Evolutionary conservation across 2,113 vertebrate species (phyloP).

Genomic region (Hydrolagus affinis): DNA sequence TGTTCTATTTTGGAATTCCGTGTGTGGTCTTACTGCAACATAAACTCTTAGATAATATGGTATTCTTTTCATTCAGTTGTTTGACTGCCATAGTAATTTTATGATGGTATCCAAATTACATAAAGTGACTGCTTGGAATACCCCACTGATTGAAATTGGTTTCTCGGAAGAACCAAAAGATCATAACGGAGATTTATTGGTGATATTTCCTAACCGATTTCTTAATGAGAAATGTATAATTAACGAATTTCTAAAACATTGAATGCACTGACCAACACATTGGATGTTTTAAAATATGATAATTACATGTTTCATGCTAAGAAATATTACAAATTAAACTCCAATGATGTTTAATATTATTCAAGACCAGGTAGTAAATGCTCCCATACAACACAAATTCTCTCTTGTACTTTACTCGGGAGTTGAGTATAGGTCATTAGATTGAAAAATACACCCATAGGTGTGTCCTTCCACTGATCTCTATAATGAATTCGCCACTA

Average conservation of each 20-base stretch:
- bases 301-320: too few species aligned
- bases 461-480: constrained; percentile 12
- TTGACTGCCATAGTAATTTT: neutral
- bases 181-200: too few species aligned
- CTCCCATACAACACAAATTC: too few species aligned
- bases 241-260: too few species aligned
- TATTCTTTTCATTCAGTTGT: neutral
- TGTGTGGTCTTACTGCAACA: neutral
- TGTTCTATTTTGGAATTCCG: neutral
- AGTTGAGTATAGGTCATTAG: neutral
- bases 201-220: too few species aligned
- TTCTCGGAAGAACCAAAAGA: neutral
- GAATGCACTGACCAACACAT: too few species aligned
- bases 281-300: too few species aligned
- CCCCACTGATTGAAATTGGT: neutral
- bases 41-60: neutral
- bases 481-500: neutral
- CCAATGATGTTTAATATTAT: too few species aligned
- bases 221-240: too few species aligned
- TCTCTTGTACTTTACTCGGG: neutral
- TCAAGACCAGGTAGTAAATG: constrained; percentile 52
- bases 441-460: constrained; percentile 15
- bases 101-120: neutral
- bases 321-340: too few species aligned
- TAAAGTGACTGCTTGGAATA: neutral